Conservation (phyloP, 2,113 vertebrate species). For the Oophaga pumilio region DNA sequence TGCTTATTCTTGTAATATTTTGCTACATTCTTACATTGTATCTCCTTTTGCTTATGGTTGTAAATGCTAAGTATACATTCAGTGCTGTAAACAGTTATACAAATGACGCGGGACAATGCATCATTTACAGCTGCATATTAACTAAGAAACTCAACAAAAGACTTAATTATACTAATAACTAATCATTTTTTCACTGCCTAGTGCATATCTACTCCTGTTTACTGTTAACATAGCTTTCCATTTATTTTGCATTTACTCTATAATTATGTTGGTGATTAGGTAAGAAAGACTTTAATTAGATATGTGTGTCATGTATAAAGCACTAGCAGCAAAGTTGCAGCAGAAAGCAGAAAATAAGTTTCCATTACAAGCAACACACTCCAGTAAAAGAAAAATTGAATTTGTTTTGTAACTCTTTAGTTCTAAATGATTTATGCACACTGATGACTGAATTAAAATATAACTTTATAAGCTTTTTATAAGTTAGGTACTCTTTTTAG, state of each 20-base stretch:
- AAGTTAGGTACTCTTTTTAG: too few relatives aligned
- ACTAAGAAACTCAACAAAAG: conserved; percentile 28
- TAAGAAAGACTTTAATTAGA: conserved; percentile 53
- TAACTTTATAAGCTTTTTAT: too few relatives aligned
- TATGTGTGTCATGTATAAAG: conserved; percentile 42
- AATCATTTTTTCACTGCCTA: conserved; percentile 22
- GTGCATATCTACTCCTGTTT: conserved; percentile 18
- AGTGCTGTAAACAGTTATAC: background rate
- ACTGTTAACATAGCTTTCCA: conserved; percentile 47
- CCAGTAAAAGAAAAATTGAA: background rate
- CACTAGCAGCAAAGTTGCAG: conserved; percentile 16
- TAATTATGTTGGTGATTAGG: conserved; percentile 54
- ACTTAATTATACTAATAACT: conserved; percentile 37
- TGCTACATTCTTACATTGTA: conserved; percentile 1
- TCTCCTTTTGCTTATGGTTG: background rate
- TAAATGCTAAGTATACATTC: conserved; percentile 24
- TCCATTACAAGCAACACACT: background rate
- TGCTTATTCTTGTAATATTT: background rate
- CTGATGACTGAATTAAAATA: too few relatives aligned
- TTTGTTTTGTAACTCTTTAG: background rate
- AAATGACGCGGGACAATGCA: conserved; percentile 2
- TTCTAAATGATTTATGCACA: too few relatives aligned
- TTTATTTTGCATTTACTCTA: conserved; percentile 37
- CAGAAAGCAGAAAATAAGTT: background rate
- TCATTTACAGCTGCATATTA: conserved; percentile 29